Evolutionary conservation across 2,113 vertebrate species (phyloP).

Genomic region (Maccullochella peelii): DNA sequence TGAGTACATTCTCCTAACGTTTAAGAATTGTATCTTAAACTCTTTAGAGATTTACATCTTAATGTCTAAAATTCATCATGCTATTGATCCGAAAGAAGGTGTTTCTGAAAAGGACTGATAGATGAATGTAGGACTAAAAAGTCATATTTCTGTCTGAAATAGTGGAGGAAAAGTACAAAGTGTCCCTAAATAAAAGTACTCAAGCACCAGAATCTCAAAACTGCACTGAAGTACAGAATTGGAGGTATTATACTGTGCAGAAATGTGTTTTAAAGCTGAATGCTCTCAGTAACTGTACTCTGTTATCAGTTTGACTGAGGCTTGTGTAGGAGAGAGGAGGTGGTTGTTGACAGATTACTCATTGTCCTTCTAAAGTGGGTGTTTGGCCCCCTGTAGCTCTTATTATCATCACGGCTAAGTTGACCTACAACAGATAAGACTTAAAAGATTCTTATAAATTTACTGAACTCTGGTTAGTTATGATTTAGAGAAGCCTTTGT

Average conservation of each 20-base stretch:
- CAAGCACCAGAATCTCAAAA: neutral
- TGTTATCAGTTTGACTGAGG: constrained; percentile 1
- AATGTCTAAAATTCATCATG: no score
- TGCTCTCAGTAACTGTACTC: neutral
- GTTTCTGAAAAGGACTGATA: no score
- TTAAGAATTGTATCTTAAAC: no score
- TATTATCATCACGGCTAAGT: neutral
- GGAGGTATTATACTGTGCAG: neutral
- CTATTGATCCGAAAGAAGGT: no score
- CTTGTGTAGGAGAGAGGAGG: neutral
- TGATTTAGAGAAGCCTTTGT: neutral
- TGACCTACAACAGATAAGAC: neutral
- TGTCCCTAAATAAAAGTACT: no score
- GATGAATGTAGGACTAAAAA: no score
- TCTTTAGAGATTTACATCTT: no score
- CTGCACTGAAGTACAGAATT: neutral
- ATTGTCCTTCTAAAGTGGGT: neutral
- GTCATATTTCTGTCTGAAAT: no score
- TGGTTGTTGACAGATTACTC: neutral
- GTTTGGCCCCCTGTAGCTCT: neutral
- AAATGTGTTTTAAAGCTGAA: neutral
- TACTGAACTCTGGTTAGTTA: neutral
- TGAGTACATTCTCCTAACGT: no score
- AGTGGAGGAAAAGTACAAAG: no score
- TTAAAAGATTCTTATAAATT: neutral